A percentile compares a stretch with the other conserved stretches of the same genome.
Conservation (phyloP, 2,888 invertebrate genomes). For the Andricus curvator region DNA sequence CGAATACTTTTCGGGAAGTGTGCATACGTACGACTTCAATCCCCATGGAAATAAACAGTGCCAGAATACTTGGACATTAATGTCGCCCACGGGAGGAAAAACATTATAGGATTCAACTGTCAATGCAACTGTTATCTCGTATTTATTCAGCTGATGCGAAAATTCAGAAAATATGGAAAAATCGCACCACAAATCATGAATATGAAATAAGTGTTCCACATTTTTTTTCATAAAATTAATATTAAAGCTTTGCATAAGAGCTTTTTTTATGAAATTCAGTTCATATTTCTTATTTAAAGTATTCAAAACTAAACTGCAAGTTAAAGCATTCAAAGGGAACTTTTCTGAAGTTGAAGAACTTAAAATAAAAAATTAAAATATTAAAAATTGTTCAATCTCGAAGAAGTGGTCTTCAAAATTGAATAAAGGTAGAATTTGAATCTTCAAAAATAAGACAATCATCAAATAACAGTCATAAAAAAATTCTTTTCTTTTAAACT, state of each 20-base stretch:
- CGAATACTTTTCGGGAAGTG: constrained; percentile 34
- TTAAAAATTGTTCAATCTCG: too few relatives aligned
- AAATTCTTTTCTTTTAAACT: too few relatives aligned
- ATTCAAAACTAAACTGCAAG: too few relatives aligned
- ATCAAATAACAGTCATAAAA: too few relatives aligned
- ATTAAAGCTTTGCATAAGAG: background rate
- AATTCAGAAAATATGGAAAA: background rate
- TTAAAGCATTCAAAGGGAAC: too few relatives aligned
- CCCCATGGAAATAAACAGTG: constrained; percentile 33
- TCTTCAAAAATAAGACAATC: too few relatives aligned
- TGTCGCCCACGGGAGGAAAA: constrained; percentile 11
- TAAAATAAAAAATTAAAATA: too few relatives aligned
- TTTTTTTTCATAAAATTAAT: background rate
- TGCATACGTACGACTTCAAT: constrained; percentile 27
- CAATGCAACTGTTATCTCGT: constrained; percentile 1
- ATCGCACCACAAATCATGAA: background rate
- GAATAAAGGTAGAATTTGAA: too few relatives aligned
- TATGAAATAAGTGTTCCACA: background rate
- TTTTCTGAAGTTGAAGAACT: too few relatives aligned
- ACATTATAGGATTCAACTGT: constrained; percentile 10
- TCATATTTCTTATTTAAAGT: too few relatives aligned
- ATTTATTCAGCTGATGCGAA: background rate
- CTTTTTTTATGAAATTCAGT: too few relatives aligned
- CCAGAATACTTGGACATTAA: constrained; percentile 25
- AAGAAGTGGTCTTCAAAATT: too few relatives aligned